Conservation (phyloP, 2,888 invertebrate species). For the Icerya purchasi region DNA sequence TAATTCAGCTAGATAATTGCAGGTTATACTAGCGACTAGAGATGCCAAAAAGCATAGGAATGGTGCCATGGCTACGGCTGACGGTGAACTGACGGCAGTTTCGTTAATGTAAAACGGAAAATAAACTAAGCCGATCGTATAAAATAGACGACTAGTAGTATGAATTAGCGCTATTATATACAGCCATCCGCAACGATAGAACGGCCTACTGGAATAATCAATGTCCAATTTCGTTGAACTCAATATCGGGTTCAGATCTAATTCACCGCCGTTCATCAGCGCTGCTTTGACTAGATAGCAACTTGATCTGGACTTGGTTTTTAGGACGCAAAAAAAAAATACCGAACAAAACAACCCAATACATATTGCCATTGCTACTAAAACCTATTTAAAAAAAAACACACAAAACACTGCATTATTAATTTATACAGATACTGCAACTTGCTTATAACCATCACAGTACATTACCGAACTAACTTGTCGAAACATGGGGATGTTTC, state of each 20-base stretch:
- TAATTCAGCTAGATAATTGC: slow-evolving; percentile 7
- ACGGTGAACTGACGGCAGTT: slow-evolving; percentile 31
- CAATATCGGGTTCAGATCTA: not conserved
- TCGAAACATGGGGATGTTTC: too few relatives aligned
- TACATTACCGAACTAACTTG: too few relatives aligned
- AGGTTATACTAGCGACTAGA: slow-evolving; percentile 44
- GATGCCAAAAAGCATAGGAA: slow-evolving; percentile 48
- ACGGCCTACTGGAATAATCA: not conserved
- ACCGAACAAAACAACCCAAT: slow-evolving; percentile 12
- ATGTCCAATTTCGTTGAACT: slow-evolving; percentile 1
- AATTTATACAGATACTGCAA: too few relatives aligned
- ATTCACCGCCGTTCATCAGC: not conserved
- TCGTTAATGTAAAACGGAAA: slow-evolving; percentile 65
- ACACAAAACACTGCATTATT: too few relatives aligned
- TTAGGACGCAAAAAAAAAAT: slow-evolving; percentile 10
- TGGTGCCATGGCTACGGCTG: slow-evolving; percentile 52
- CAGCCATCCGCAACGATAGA: slow-evolving; percentile 14
- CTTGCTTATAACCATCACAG: too few relatives aligned
- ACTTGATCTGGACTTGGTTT: not conserved
- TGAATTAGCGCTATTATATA: slow-evolving; percentile 40
- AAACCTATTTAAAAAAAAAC: too few relatives aligned
- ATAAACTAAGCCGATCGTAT: slow-evolving; percentile 69
- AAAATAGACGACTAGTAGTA: slow-evolving; percentile 63
- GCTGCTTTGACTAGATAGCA: not conserved
- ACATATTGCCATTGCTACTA: slow-evolving; percentile 12